Evolutionary conservation across 2,113 vertebrate species (phyloP), one percentile per base, ranked within the genome.

Genomic region (Chaenocephalus aceratus): DNA sequence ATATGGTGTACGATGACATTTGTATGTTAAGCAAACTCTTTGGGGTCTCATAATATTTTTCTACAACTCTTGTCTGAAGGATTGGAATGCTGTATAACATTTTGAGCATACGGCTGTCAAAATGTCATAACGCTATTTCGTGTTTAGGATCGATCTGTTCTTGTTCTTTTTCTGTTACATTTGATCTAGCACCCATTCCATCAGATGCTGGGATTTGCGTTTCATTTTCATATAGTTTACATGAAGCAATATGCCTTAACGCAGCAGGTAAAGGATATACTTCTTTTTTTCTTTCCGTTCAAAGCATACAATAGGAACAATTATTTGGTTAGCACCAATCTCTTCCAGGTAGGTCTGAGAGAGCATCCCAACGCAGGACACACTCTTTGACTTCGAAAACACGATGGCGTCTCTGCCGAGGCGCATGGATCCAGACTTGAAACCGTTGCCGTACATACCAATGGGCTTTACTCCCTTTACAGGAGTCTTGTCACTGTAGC

Each of bases 381-480:
- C 84, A 1, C 89, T 94, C 36, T 89, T 94, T 0, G 96, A 97
- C 86, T 96, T 99, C 46, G 97, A 98, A 84, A 99, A 98, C 51
- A 99, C 96, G 0, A 99, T 95, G 45, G 96, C 96, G 10, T 99
- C 98, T 93, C 83, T 97, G 15, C 98, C 98, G 63, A 99, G 94
- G 48, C 98, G 96, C 98, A 99, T 99, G 46, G 98, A 97, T 2
- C 98, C 98, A 0, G 98, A 99, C 85, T 99, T 99, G 95, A 99
- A 99, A 3, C 97, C 98, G 23, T 99, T 99, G 18, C 98, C 98
- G 45, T 99, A 99, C 12, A 98, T 86, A 6, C 98, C 98, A 77
- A 99, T 97, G 0, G 98, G 98, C 1, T 94, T 90, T 0, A 94
- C 90, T 6, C 96, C 96, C 30, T 96, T 95, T 71, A 96, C 26